Evolutionary conservation across 2,113 vertebrate genomes (phyloP).

Genomic region (Salvator merianae): DNA sequence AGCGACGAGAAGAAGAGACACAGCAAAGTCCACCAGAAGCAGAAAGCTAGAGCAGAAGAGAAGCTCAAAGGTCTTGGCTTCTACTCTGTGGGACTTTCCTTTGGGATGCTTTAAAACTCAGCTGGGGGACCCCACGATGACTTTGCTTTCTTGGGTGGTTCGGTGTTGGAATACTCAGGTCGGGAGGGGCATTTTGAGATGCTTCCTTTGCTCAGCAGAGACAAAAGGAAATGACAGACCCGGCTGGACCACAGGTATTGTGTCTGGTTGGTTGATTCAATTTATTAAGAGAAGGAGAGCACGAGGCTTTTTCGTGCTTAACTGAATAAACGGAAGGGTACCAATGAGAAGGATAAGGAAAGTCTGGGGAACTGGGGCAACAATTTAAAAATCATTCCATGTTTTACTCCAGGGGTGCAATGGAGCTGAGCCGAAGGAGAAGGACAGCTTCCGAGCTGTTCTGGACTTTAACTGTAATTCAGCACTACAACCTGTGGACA

Average conservation of each 20-base stretch:
- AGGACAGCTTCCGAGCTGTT: too few relatives aligned
- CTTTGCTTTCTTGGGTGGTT: background rate
- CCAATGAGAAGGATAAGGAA: too few relatives aligned
- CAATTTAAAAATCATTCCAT: accelerated
- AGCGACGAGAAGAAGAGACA: slow-evolving; percentile 94
- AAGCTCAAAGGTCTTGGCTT: slow-evolving; percentile 86
- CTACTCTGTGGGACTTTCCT: slow-evolving; percentile 79
- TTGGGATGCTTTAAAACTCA: slow-evolving; percentile 58
- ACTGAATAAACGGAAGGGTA: background rate
- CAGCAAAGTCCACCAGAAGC: slow-evolving; percentile 94
- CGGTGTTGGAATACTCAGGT: slow-evolving; percentile 21
- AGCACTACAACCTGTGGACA: background rate
- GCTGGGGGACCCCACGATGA: accelerated
- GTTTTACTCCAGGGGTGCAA: too few relatives aligned
- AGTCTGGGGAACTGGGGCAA: background rate
- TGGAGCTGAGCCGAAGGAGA: background rate
- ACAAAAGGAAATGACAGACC: background rate
- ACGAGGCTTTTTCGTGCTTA: too few relatives aligned
- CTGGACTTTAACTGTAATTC: background rate
- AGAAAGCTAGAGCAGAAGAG: slow-evolving; percentile 93
- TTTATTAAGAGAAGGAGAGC: background rate
- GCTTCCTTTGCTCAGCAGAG: background rate
- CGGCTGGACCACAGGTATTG: accelerated
- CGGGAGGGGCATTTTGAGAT: background rate
- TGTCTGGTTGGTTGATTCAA: background rate